phyloP scores from a whole-genome alignment of 2,113 vertebrate genomes.

The Mastomys natalensis region DNA sequence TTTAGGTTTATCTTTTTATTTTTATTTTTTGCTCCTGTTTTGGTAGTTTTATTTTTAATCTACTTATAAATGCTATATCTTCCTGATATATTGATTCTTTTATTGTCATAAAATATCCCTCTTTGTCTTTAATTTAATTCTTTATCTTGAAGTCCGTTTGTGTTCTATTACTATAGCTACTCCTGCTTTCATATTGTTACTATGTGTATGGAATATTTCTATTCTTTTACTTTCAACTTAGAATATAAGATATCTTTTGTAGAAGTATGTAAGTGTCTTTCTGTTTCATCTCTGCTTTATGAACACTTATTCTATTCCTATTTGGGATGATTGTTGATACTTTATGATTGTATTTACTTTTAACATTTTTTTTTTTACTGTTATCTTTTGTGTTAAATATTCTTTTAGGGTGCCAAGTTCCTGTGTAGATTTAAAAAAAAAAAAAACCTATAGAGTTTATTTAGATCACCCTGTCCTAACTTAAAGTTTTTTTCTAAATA shows the following conservation, averaged over 20 bases:
- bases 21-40: neutral
- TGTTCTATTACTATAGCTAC: neutral
- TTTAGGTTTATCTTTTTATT: neutral
- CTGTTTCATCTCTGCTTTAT: constrained; percentile 28
- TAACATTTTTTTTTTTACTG: neutral
- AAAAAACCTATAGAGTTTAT: neutral
- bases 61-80: neutral
- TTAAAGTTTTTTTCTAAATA: constrained; percentile 15
- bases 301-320: neutral
- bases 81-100: neutral
- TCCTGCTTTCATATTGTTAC: neutral
- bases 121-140: constrained; percentile 22
- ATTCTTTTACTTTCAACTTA: constrained; percentile 29
- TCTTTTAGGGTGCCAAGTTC: constrained; percentile 31
- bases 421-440: neutral
- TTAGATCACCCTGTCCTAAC: neutral
- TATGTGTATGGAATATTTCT: neutral
- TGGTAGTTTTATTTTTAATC: constrained; percentile 17
- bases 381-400: constrained; percentile 25
- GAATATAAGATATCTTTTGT: constrained; percentile 51
- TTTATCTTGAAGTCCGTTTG: constrained; percentile 16
- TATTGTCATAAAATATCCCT: neutral
- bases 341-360: constrained; percentile 30
- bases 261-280: neutral
- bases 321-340: constrained; percentile 4